Base-by-base conservation (phyloP, 1,140 invertebrate species). In the Copidosoma floridanum region DNA sequence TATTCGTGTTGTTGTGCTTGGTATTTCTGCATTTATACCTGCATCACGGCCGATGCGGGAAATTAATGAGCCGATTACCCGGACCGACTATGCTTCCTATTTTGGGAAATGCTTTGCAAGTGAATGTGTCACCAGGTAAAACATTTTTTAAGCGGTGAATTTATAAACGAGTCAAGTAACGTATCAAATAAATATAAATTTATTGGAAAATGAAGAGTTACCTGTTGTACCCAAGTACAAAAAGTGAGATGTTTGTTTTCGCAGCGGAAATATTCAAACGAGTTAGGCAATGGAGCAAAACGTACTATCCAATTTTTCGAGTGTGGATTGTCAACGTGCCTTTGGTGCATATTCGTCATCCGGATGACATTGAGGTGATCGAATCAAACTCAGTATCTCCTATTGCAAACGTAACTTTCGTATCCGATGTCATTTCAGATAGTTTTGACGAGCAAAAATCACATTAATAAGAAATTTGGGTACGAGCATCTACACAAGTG, bases 401-500 rank as follows among this genome's bases (percentile, higher is more conserved):
- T n/a, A n/a, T n/a, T n/a, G n/a, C n/a, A n/a, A n/a, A n/a, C n/a
- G n/a, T n/a, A n/a, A n/a, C n/a, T n/a, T n/a, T n/a, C n/a, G 12
- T 41, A 41, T n/a, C 5, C n/a, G 12, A 5, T 20, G 5, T 21
- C 1, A 12, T 5, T 56, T 44, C 46, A 75, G 75, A 32, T 58
- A 12, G 7, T 77, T n/a, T 18, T 78, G 11, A 62, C 64, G 4
- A 79, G 68, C 41, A 68, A 73, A 40, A 85, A 83, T 71, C 74
- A 85, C 69, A 80, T 85, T 51, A 74, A 86, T 63, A 89, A 92
- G 80, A 73, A 83, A 48, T 40, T 61, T 24, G 72, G 83, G 64
- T 85, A 86, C 68, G 61, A 79, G 14, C 82, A 86, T 44, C 59
- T 92, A 0, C 71, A 84, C 35, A 82, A 84, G 11, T 91, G 88